Evolutionary conservation across 2,113 vertebrate species (phyloP).

Genomic region (Strix uralensis): DNA sequence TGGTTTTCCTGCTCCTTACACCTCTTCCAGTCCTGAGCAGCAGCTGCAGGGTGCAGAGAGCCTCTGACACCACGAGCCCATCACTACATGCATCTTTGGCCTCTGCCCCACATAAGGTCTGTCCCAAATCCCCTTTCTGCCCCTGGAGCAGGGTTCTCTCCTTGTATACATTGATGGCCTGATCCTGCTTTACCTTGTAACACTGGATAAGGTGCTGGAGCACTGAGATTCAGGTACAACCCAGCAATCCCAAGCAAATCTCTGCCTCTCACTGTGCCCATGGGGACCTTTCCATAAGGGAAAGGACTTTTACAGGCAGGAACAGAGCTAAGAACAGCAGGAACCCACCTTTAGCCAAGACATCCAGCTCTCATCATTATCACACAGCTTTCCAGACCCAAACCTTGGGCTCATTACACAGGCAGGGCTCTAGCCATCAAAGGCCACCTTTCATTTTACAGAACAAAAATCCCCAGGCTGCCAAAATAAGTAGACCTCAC

Average conservation of each 20-base stretch:
- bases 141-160: not conserved
- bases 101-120: not conserved
- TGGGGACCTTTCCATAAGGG: too few species aligned
- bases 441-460: not conserved
- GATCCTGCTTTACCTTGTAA: not conserved
- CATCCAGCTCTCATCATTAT: not conserved
- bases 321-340: not conserved
- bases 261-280: not conserved
- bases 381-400: not conserved
- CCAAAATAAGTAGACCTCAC: not conserved
- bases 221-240: not conserved
- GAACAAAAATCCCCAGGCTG: not conserved
- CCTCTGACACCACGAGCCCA: fast-evolving
- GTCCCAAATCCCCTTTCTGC: not conserved
- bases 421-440: not conserved
- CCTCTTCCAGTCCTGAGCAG: not conserved
- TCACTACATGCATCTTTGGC: too few species aligned
- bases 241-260: not conserved
- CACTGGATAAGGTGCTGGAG: fast-evolving
- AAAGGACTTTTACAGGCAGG: not conserved
- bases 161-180: not conserved
- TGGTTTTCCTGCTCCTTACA: not conserved
- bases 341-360: not conserved
- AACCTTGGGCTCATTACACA: not conserved
- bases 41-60: too few species aligned